Conservation (phyloP, 2,797 vertebrate genomes). For the Halcyon chelicuti region DNA sequence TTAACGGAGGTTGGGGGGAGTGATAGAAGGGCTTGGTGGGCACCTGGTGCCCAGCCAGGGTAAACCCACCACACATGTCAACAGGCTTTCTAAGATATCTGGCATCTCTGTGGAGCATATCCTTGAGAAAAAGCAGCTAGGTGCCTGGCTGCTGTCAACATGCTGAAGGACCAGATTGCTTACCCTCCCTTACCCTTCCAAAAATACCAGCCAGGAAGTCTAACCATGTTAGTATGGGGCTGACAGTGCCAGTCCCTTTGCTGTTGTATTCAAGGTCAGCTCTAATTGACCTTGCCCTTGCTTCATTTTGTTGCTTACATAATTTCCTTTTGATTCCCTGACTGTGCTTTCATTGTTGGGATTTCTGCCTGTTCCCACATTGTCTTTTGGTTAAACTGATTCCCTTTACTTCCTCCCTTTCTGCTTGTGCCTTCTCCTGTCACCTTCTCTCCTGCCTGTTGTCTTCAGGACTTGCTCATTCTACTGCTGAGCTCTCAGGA, state of each 20-base stretch:
- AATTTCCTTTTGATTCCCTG: not conserved
- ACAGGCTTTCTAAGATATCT: slow-evolving; percentile 27
- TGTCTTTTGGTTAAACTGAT: not conserved
- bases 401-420: not conserved
- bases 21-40: no score
- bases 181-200: not conserved
- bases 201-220: slow-evolving; percentile 38
- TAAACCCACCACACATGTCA: no score
- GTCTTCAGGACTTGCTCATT: not conserved
- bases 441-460: not conserved
- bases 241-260: not conserved
- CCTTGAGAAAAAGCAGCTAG: slow-evolving; percentile 20
- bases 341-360: not conserved
- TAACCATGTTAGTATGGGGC: not conserved
- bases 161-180: not conserved
- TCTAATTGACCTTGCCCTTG: not conserved
- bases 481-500: not conserved
- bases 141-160: not conserved
- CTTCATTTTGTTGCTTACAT: not conserved
- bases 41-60: no score
- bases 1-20: no score
- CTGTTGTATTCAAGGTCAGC: not conserved
- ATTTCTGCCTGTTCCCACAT: not conserved
- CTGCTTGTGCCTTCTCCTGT: not conserved
- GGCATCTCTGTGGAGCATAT: not conserved